Conservation (phyloP, 1,140 invertebrate genomes). For the Bombyx mandarina region DNA sequence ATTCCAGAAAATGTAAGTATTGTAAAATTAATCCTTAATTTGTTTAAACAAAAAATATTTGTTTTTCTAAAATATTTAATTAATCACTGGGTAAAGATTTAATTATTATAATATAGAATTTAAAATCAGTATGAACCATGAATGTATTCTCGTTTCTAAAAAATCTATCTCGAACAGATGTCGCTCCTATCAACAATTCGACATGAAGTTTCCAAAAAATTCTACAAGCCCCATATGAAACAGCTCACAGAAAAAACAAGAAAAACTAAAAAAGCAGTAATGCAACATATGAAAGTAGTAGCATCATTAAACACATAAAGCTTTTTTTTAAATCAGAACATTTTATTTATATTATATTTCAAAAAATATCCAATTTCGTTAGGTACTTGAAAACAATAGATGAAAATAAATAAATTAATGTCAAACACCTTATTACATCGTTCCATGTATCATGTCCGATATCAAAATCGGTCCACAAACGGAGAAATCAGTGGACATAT, state of each 20-base stretch:
- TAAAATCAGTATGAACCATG: too few species aligned
- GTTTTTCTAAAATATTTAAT: too few species aligned
- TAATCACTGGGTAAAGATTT: too few species aligned
- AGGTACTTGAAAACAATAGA: too few species aligned
- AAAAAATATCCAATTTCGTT: not conserved
- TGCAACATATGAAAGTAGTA: conserved; percentile 53
- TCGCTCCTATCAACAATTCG: conserved; percentile 42
- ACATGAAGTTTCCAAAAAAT: conserved; percentile 31
- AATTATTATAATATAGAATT: too few species aligned
- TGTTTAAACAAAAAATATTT: not conserved
- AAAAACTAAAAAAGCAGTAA: conserved; percentile 49
- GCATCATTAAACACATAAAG: conserved; percentile 28
- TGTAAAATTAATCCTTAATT: not conserved
- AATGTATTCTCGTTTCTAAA: too few species aligned
- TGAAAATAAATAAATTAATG: too few species aligned
- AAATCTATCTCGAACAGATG: conserved; percentile 18
- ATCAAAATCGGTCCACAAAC: too few species aligned
- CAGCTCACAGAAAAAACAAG: conserved; percentile 37
- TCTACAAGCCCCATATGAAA: conserved; percentile 12
- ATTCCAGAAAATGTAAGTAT: conserved; percentile 75
- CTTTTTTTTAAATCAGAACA: not conserved
- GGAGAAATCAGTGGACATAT: too few species aligned
- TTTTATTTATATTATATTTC: too few species aligned
- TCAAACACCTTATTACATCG: too few species aligned
- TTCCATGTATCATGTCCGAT: too few species aligned